These are phyloP conservation scores for Enteromius mattozi DNA, from an alignment of 2,797 vertebrate genomes.

Conservation along the genomic window DNA sequence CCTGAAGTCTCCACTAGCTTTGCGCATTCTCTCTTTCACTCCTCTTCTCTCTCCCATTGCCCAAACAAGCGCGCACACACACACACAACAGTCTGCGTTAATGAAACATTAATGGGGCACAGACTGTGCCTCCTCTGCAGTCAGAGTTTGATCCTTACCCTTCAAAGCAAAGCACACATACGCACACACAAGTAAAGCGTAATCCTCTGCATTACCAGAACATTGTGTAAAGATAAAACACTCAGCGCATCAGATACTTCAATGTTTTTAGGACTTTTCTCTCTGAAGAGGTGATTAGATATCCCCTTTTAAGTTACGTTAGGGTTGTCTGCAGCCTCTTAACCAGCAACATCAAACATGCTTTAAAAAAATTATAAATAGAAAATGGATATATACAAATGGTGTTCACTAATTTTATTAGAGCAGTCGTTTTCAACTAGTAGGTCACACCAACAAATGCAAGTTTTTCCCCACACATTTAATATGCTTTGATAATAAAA, in stretches of 20 bases:
- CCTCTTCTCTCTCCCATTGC: not conserved
- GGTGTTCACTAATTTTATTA: slow-evolving; percentile 7
- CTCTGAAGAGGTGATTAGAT: slow-evolving; percentile 47
- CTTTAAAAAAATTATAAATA: not conserved
- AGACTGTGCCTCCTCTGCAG: slow-evolving; percentile 43
- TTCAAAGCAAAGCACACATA: slow-evolving; percentile 48
- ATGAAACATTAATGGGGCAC: slow-evolving; percentile 54
- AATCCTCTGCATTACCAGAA: slow-evolving; percentile 36
- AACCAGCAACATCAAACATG: slow-evolving; percentile 42
- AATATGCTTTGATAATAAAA: not conserved
- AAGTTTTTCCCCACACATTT: not conserved
- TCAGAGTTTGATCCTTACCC: slow-evolving; percentile 52
- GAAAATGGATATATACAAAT: slow-evolving; percentile 16
- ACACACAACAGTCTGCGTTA: slow-evolving; percentile 32
- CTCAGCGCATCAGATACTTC: not conserved
- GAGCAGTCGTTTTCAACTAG: not conserved
- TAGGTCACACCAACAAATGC: not conserved
- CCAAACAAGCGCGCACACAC: slow-evolving; percentile 3
- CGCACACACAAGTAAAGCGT: slow-evolving; percentile 11
- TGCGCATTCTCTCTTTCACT: slow-evolving; percentile 7
- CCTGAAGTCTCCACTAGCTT: slow-evolving; percentile 45
- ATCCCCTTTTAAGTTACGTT: slow-evolving; percentile 40
- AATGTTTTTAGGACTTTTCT: slow-evolving; percentile 39
- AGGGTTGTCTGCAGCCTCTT: not conserved
- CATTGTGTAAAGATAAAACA: slow-evolving; percentile 41